Base-by-base conservation (phyloP, 1,140 invertebrate genomes). In the Harlomillsia oculata region DNA sequence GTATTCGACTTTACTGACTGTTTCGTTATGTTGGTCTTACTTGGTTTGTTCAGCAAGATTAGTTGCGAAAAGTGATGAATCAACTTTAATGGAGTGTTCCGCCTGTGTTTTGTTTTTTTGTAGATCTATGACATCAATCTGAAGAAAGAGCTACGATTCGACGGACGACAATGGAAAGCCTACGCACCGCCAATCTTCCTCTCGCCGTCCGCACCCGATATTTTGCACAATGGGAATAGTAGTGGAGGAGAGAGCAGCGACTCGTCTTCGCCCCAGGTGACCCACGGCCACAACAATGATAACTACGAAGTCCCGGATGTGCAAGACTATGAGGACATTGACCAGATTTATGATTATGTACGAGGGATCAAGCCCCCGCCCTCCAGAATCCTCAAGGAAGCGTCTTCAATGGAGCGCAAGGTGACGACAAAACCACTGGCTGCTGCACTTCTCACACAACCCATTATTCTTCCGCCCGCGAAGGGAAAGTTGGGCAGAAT, bases 321-420 rank as follows among this genome's bases (percentile, higher is more conserved):
- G 67, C 67, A 88, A 67, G 87, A 94, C 63, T 93, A 94, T 72
- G 89, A 94, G 65, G 91, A 97, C 73, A 93, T 95, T 62, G 91
- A 97, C 75, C 89, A 94, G 72, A 91, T 97, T 56, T 97, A 97
- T 70, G 89, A 92, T 69, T 96, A 95, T 69, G 89, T 97, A 0
- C 76, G 91, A 41, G 91, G 91, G 0, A 87, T 93, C 66, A 86
- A 87, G 13, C 88, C 89, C 0, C 88, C 89, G 0, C 89, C 89
- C 69, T 86, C 80, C 51, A 23, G 37, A 55, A 40, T 82, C 65
- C 77, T 78, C 29, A 71, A 67, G 32, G n/a, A 43, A 39, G 68
- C 68, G 5, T 46, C 49, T 13, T 48, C 45, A 18, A 28, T 32
- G 59, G 25, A 56, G 71, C 68, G 18, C 69, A 70, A 9, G 69